A percentile compares a stretch with the other conserved stretches of the same genome.
phyloP scores from a whole-genome alignment of 2,888 invertebrate genomes.

The Limnephilus lunatus region DNA sequence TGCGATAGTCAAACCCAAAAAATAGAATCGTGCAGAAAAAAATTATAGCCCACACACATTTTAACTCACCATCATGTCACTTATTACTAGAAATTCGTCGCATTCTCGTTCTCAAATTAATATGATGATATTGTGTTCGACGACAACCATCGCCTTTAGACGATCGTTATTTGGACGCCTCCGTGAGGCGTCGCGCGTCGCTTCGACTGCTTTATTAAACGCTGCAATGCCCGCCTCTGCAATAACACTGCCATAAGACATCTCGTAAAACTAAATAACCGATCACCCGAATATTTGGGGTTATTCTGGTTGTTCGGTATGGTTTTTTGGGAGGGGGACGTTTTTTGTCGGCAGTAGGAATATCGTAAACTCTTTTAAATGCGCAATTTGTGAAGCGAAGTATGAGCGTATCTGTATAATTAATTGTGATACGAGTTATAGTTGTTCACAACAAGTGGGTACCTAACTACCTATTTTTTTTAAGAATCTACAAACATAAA shows the following conservation, averaged over 20 bases:
- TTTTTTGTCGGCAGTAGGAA: not conserved
- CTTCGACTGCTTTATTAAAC: conserved; percentile 25
- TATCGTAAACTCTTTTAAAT: not conserved
- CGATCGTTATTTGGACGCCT: conserved; percentile 13
- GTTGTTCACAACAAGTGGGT: not conserved
- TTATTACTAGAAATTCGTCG: not conserved
- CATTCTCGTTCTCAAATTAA: not conserved
- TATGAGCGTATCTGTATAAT: not conserved
- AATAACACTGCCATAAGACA: conserved; percentile 22
- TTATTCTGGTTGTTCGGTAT: not conserved
- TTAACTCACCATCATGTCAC: not conserved
- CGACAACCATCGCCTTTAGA: conserved; percentile 6
- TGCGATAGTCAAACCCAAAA: not conserved
- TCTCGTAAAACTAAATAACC: conserved; percentile 17
- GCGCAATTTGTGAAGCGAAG: not conserved
- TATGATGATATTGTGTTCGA: conserved; percentile 2
- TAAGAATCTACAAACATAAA: too few species aligned
- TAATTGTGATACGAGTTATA: not conserved
- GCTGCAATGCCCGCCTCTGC: not conserved
- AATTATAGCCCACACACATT: not conserved
- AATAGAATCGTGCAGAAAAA: not conserved
- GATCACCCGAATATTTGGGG: not conserved
- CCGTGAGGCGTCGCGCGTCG: not conserved
- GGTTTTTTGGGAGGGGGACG: not conserved
- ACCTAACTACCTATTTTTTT: not conserved